A percentile compares a stretch with the other conserved stretches of the same genome.
Evolutionary conservation across 2,797 vertebrate species (phyloP).

Genomic region (Danio kyathit): DNA sequence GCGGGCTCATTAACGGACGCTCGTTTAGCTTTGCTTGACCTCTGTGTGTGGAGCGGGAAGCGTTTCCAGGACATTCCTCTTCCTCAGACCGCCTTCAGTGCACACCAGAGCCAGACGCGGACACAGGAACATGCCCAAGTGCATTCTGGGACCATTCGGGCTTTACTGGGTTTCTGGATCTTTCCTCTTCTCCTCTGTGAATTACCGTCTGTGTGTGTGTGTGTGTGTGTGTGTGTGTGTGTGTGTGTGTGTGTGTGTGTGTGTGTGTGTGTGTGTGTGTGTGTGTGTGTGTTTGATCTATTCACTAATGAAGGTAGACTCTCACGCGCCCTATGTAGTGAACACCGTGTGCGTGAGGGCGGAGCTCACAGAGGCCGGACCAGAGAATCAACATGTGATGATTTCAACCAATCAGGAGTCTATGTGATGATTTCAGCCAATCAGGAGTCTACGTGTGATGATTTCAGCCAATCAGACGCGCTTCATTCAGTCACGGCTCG

Average conservation of each 20-base stretch:
- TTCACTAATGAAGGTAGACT: neutral
- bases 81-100: constrained; percentile 1
- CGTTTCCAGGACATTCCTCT: constrained; percentile 28
- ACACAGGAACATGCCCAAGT: neutral
- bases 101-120: neutral
- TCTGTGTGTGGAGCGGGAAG: neutral
- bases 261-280: neutral
- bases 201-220: neutral
- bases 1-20: constrained; percentile 11
- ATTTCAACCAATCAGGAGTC: no score
- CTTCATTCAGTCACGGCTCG: neutral
- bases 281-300: neutral
- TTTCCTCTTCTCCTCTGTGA: constrained; percentile 13
- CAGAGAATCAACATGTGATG: no score
- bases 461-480: no score
- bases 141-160: constrained; percentile 18
- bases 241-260: neutral
- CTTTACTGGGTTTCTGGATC: neutral
- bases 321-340: neutral
- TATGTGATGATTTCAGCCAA: no score
- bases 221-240: neutral
- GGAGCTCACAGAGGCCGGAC: neutral
- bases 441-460: no score
- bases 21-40: constrained; percentile 22
- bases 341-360: neutral